phyloP scores from a whole-genome alignment of 2,797 vertebrate genomes.

The Phrynocephalus vlangalii region DNA sequence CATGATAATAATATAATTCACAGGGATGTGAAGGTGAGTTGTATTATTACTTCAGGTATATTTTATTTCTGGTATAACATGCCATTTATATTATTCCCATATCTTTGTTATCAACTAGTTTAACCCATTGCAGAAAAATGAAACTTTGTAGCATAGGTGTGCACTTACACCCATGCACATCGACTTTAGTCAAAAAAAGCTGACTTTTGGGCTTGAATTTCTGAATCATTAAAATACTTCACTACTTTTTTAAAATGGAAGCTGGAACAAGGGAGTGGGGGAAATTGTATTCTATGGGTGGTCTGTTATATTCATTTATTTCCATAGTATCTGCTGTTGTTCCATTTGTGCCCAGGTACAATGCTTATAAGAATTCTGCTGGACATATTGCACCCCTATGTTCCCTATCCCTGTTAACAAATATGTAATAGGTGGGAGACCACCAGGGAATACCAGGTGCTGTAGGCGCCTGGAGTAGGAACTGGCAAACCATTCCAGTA shows the following conservation, averaged over 20 bases:
- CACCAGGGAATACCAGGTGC: too few species aligned
- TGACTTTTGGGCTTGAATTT: not conserved
- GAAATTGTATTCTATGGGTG: not conserved
- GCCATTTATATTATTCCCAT: not conserved
- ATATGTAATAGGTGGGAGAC: not conserved
- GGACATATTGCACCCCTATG: not conserved
- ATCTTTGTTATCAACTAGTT: not conserved
- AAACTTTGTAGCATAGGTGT: not conserved
- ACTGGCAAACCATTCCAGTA: too few species aligned
- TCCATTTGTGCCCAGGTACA: not conserved
- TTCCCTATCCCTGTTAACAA: not conserved
- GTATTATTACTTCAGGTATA: conserved; percentile 22
- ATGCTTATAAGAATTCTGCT: not conserved
- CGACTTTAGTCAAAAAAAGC: not conserved
- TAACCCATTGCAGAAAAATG: not conserved
- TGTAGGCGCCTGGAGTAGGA: too few species aligned
- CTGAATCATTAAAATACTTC: not conserved
- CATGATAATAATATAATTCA: conserved; percentile 99
- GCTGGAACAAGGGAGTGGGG: not conserved
- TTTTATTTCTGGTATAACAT: not conserved
- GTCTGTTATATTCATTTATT: not conserved
- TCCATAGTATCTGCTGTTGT: not conserved
- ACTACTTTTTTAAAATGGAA: not conserved
- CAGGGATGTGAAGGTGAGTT: conserved; percentile 96
- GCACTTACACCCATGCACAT: too few species aligned